Conservation (phyloP, 2,113 vertebrate species). For the Addax nasomaculatus region DNA sequence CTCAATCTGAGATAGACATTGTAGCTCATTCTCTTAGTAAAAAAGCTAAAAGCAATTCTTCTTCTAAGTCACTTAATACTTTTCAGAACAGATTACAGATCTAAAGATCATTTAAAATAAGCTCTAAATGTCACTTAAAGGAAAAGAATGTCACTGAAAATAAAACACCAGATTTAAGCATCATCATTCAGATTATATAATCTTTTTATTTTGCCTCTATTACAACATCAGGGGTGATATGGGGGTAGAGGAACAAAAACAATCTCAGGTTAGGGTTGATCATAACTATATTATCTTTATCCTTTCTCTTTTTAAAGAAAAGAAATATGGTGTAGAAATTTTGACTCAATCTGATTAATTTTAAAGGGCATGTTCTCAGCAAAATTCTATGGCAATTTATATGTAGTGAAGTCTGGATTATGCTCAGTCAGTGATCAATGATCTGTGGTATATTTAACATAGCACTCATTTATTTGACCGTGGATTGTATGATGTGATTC, state of each 20-base stretch:
- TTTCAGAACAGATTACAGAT: neutral
- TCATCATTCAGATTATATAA: neutral
- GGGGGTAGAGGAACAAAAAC: neutral
- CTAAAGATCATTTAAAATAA: neutral
- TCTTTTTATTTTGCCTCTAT: neutral
- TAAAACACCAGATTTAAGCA: neutral
- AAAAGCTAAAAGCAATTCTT: slow-evolving; percentile 9
- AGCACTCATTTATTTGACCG: neutral
- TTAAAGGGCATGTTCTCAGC: neutral
- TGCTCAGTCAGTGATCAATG: neutral
- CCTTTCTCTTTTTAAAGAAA: neutral
- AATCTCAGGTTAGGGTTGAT: neutral
- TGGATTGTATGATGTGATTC: neutral
- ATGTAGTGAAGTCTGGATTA: neutral
- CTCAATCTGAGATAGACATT: neutral
- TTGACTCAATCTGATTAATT: neutral
- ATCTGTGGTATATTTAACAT: neutral
- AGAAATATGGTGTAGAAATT: neutral
- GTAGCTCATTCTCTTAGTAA: neutral
- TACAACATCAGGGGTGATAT: neutral
- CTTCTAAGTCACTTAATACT: neutral
- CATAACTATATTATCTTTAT: neutral
- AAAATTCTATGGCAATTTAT: neutral
- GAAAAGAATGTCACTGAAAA: slow-evolving; percentile 7
- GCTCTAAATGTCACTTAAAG: neutral